Conservation (phyloP, 30 jellyfish, hydroid and myxozoan genomes). For the Phacellophora camtschatica region DNA sequence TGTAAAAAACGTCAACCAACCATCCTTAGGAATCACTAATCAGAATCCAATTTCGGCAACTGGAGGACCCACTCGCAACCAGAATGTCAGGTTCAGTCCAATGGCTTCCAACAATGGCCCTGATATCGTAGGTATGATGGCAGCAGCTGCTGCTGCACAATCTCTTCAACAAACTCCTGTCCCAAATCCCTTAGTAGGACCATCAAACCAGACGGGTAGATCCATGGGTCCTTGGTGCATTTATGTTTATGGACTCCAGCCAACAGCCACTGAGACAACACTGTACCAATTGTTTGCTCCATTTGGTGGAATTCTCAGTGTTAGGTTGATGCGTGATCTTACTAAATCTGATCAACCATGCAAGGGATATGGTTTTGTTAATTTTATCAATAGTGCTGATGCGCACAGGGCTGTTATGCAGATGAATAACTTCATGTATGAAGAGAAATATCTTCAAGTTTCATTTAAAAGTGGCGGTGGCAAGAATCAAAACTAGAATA, state of each 20-base stretch:
- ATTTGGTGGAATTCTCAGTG: conserved; percentile 97
- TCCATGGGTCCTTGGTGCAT: conserved; percentile 83
- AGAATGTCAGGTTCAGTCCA: conserved; percentile 78
- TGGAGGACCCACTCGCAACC: conserved; percentile 36
- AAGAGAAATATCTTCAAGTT: conserved; percentile 92
- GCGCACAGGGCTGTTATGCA: conserved; percentile 88
- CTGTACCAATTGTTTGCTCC: conserved; percentile 96
- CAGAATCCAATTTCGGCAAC: conserved; percentile 41
- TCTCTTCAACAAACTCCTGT: conserved; percentile 40
- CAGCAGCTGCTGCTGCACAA: conserved; percentile 74
- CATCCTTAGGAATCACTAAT: conserved; percentile 10
- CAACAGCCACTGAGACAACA: conserved; percentile 82
- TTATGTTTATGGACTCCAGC: conserved; percentile 92
- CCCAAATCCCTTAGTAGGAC: conserved; percentile 58
- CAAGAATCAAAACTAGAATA: neutral
- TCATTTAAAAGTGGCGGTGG: conserved; percentile 73
- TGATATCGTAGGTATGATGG: conserved; percentile 51
- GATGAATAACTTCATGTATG: conserved; percentile 72
- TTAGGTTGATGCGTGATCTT: conserved; percentile 83
- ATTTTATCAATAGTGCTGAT: conserved; percentile 81
- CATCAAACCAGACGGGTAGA: conserved; percentile 59
- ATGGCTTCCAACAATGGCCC: conserved; percentile 48
- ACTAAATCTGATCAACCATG: conserved; percentile 94
- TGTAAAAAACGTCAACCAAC: conserved; percentile 73
- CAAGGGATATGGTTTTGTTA: conserved; percentile 97